phyloP scores from a whole-genome alignment of 2,113 vertebrate genomes.

The Cairina moschata region DNA sequence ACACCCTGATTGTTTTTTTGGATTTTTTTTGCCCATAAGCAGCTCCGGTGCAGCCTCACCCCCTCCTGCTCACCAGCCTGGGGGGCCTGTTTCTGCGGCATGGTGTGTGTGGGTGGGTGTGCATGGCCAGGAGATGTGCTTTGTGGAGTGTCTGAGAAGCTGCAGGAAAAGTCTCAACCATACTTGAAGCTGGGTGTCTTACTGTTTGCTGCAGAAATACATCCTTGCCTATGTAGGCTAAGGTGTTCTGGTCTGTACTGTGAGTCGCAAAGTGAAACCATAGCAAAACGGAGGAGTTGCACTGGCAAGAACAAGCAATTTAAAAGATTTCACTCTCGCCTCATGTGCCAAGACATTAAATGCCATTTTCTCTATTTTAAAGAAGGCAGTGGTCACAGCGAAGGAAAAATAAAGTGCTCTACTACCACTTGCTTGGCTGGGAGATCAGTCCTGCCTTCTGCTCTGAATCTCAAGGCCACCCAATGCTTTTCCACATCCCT shows the following conservation, averaged over 20 bases:
- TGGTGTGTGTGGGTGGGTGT: no score
- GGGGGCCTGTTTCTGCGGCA: not conserved
- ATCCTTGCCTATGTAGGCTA: not conserved
- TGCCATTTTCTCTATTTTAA: not conserved
- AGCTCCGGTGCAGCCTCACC: not conserved
- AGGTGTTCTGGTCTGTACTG: not conserved
- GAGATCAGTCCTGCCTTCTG: not conserved
- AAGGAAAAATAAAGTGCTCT: not conserved
- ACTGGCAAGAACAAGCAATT: not conserved
- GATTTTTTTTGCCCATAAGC: not conserved
- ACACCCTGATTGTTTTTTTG: not conserved
- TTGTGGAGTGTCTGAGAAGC: not conserved
- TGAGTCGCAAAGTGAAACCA: rapidly evolving
- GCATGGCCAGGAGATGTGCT: slow-evolving; percentile 36
- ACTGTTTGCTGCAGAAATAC: not conserved
- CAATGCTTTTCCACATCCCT: not conserved
- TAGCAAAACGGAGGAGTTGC: rapidly evolving
- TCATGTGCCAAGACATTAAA: not conserved
- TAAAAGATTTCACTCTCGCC: not conserved
- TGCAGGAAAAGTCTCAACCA: not conserved
- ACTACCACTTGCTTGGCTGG: not conserved
- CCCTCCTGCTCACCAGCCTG: not conserved
- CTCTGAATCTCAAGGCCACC: not conserved
- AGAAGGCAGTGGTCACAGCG: not conserved
- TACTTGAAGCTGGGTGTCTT: not conserved